These are phyloP conservation scores for cattle (Bos taurus) DNA, from an alignment of 2,113 vertebrate species.

Conservation along the genomic window ARS-UCD2.0 NC_037344.1:71747501-71748000, in stretches of 20 bases:
- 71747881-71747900: neutral
- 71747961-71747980: neutral
- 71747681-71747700: conserved; percentile 96
- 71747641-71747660: conserved; percentile 95
- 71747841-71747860: neutral
- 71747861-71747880: neutral
- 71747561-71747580: neutral
- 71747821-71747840: neutral
- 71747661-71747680: conserved; percentile 96
- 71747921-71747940: neutral
- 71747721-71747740: conserved; percentile 94
- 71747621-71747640: conserved; percentile 75
- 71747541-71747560: no score
- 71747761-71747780: neutral
- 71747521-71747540: neutral
- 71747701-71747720: conserved; percentile 99
- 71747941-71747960: neutral
- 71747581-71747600: neutral
- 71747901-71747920: rapidly evolving
- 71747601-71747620: rapidly evolving
- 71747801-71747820: neutral
- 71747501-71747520: no score
- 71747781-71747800: no score
- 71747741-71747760: conserved; percentile 83
- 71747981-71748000: rapidly evolving